Conservation (phyloP, 2,113 vertebrate species). For the Ctenomys sociabilis region DNA sequence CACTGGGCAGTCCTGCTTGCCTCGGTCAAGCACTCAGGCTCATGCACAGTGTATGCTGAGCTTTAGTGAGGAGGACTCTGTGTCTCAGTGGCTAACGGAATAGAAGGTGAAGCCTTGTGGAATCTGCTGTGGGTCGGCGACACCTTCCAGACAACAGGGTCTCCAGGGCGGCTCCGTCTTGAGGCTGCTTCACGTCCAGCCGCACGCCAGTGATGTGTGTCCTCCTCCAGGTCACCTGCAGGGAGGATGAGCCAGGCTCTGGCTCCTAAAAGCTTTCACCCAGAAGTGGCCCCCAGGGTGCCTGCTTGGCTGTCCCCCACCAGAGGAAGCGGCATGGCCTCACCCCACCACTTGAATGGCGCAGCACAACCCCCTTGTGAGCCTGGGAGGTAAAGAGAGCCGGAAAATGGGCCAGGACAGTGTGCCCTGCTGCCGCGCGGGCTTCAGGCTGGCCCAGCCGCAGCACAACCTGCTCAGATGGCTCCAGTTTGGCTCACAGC, state of each 20-base stretch:
- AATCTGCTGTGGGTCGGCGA: background rate
- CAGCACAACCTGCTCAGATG: background rate
- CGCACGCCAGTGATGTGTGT: rapidly evolving
- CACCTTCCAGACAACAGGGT: background rate
- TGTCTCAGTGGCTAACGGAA: background rate
- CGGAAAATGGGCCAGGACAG: background rate
- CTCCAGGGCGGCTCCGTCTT: background rate
- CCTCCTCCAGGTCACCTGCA: background rate
- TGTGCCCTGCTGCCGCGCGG: background rate
- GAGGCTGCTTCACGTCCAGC: background rate
- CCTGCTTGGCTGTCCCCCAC: background rate
- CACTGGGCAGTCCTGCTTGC: background rate
- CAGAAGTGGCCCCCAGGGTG: background rate
- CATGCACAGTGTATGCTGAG: background rate
- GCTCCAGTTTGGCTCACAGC: background rate
- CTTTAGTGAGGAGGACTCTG: background rate
- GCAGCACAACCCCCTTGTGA: background rate
- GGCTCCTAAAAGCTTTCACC: background rate
- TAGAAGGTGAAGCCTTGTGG: background rate
- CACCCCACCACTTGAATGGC: background rate
- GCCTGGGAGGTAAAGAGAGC: background rate
- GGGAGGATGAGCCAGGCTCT: background rate
- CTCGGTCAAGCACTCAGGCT: background rate
- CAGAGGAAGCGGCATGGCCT: background rate
- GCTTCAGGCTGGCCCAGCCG: background rate